Base-by-base conservation (phyloP, 1,140 invertebrate genomes). In the Drosophila varians region DNA sequence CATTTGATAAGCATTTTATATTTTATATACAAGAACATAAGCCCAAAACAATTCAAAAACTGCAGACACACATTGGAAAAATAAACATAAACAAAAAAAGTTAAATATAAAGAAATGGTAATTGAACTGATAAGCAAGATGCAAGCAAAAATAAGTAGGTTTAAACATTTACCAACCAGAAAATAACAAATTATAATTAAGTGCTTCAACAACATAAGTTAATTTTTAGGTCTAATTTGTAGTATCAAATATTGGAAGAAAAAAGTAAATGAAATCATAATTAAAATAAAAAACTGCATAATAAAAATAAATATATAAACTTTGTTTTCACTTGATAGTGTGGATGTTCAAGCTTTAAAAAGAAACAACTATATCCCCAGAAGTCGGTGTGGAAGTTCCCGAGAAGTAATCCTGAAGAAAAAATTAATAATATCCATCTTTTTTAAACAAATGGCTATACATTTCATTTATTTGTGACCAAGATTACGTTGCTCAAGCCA, bases 1-100 rank as follows among this genome's bases (percentile, higher is more conserved):
- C 56, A 86, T 88, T 87, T 86, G 65, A 86, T 82, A 86, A 66
- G 82, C 82, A 86, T 86, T 86, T 86, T 82, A 82, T 82, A 73
- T 79, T 79, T 75, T 64, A 79, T 75, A 80, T 56, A 78, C 28
- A 75, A 68, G 16, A 31, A 54, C 43, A 64, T 26, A 60, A 54
- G 38, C 48, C 46, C 26, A 38, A 62, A 74, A 51, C 36, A 62
- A 52, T 26, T 49, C 23, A 18, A 34, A 51, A 26, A 31, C 36
- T 26, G 51, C 28, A 28, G 25, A 31, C 28, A 36, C 14, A 61
- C 43, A 76, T 54, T 46, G 14, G 51, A 18, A 31, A 49, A 28
- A 56, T 31, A 3, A 31, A 31, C 26, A 54, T 28, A 14, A 0
- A 69, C n/a, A 38, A 19, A 69, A 38, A 54, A 80, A 86, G 55